phyloP scores from a whole-genome alignment of 2,888 invertebrate genomes.

The Chrysodeixis includens region DNA sequence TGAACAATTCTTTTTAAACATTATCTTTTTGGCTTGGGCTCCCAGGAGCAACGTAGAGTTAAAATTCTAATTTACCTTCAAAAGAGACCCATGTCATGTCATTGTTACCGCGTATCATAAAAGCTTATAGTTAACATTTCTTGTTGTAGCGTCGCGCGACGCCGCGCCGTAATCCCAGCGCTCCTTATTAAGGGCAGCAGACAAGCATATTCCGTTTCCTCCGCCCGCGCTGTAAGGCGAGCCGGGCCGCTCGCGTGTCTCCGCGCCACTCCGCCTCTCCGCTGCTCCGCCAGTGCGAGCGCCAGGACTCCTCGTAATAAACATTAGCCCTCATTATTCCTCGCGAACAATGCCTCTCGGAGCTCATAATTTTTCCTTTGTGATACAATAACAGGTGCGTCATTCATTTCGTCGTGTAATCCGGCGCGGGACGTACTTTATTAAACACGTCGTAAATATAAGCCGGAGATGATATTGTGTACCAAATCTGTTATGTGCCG shows the following conservation, averaged over 20 bases:
- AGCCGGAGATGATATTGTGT: conserved; percentile 35
- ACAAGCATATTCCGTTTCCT: conserved; percentile 18
- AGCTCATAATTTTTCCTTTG: conserved; percentile 53
- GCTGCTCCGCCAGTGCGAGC: no score
- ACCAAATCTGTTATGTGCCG: conserved; percentile 27
- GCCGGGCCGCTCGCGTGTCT: conserved; percentile 10
- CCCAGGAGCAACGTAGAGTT: neutral
- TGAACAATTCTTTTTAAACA: no score
- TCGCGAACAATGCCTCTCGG: conserved; percentile 46
- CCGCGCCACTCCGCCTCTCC: no score
- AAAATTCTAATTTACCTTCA: neutral
- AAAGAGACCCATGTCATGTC: neutral
- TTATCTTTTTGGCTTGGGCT: neutral
- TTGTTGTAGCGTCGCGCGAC: no score
- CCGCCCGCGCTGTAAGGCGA: conserved; percentile 14
- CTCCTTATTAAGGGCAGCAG: conserved; percentile 32
- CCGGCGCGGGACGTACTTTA: conserved; percentile 38
- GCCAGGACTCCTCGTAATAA: conserved; percentile 32
- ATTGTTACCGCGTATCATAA: neutral
- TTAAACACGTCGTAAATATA: conserved; percentile 40
- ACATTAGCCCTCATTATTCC: conserved; percentile 55
- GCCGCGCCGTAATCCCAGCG: conserved; percentile 28
- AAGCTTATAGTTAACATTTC: no score
- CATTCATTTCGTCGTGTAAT: conserved; percentile 27
- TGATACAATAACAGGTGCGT: conserved; percentile 47